A percentile compares a stretch with the other conserved stretches of the same genome.
These are phyloP conservation scores for Drosophila subpulchrella DNA, from an alignment of 1,140 invertebrate genomes.

Conservation along the genomic window DNA sequence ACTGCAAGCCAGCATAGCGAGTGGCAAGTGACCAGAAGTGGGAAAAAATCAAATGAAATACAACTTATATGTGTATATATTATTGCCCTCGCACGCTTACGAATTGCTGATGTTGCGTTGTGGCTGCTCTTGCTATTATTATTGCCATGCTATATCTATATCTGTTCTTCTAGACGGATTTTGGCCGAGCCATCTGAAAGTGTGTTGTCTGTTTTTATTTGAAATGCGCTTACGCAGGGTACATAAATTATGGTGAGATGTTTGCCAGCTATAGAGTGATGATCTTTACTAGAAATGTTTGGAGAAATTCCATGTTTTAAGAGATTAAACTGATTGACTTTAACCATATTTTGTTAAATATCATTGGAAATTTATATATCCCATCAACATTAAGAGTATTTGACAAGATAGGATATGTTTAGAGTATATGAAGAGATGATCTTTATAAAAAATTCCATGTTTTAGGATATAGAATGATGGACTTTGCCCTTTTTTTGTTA, in stretches of 20 bases:
- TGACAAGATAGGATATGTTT: too few species aligned
- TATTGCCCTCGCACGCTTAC: conserved; percentile 56
- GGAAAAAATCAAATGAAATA: conserved; percentile 41
- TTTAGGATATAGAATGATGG: too few species aligned
- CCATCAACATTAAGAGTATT: background rate
- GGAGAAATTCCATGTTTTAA: too few species aligned
- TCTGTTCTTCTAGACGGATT: conserved; percentile 47
- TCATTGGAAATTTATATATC: too few species aligned
- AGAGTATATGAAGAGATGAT: background rate
- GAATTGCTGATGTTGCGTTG: conserved; percentile 52
- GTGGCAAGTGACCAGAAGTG: conserved; percentile 54
- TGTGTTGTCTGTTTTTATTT: conserved; percentile 40
- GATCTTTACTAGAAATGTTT: background rate
- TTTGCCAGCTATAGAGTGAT: background rate
- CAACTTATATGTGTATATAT: conserved; percentile 37
- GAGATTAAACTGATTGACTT: too few species aligned
- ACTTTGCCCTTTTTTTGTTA: too few species aligned
- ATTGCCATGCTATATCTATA: conserved; percentile 12
- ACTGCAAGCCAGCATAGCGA: conserved; percentile 51
- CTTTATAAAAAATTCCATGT: too few species aligned
- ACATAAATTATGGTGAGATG: too few species aligned
- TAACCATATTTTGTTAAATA: too few species aligned
- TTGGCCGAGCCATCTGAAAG: conserved; percentile 67
- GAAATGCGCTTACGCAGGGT: background rate
- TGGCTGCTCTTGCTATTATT: conserved; percentile 20